Conservation (phyloP, 35 echinoderm and acorn worm genomes). For the Hemicentrotus pulcherrimus region DNA sequence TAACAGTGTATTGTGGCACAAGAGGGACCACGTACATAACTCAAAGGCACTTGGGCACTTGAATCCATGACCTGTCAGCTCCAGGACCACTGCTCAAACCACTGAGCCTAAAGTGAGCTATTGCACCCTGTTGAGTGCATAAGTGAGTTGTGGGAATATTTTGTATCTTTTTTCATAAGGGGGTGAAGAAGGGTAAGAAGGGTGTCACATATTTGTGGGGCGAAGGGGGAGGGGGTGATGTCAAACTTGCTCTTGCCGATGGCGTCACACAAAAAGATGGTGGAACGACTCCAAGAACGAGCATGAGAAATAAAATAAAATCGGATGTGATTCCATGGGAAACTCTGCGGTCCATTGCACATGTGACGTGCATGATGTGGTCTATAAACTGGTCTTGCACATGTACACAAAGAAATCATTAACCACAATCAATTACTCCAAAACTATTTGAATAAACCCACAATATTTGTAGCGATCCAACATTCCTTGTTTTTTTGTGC, state of each 20-base stretch:
- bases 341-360: background rate
- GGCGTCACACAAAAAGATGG: background rate
- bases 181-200: background rate
- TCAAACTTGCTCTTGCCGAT: background rate
- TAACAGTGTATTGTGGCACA: too few relatives aligned
- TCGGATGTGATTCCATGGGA: background rate
- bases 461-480: background rate
- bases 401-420: background rate
- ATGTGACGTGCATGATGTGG: background rate
- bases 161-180: background rate
- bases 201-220: background rate
- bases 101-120: background rate
- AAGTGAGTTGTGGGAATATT: background rate
- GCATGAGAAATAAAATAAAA: background rate
- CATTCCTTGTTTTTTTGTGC: background rate
- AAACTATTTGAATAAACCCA: background rate
- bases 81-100: background rate
- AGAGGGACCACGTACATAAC: too few relatives aligned
- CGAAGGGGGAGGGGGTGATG: background rate
- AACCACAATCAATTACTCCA: background rate
- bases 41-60: too few relatives aligned
- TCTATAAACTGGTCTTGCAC: background rate
- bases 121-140: background rate
- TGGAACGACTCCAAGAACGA: background rate
- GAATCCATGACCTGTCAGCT: background rate